Conservation (phyloP, 2,888 invertebrate species). For the Drosophila nr. medialis region DNA sequence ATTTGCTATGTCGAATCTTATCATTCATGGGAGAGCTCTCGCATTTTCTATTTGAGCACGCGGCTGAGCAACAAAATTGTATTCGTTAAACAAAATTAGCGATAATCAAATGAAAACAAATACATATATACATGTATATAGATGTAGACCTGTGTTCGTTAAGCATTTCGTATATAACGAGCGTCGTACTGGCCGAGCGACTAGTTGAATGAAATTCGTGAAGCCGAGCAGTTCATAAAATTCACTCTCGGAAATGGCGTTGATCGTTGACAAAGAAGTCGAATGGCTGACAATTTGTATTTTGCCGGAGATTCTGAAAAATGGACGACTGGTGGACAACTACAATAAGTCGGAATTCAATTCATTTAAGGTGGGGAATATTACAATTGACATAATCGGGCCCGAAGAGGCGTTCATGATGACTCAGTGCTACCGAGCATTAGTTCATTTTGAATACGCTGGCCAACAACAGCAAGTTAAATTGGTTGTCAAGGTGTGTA, state of each 20-base stretch:
- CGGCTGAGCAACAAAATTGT: not conserved
- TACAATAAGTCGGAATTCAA: conserved; percentile 27
- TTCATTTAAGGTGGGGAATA: conserved; percentile 54
- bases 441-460: conserved; percentile 60
- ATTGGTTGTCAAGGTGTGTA: conserved; percentile 78
- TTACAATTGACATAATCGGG: conserved; percentile 67
- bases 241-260: conserved; percentile 30
- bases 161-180: conserved; percentile 10
- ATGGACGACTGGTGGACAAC: conserved; percentile 50
- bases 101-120: conserved; percentile 9
- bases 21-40: conserved; percentile 4
- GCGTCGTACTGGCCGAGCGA: not conserved
- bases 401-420: conserved; percentile 80
- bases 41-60: not conserved
- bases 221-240: conserved; percentile 19
- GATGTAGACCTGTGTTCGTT: conserved; percentile 5
- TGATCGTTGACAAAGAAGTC: conserved; percentile 53
- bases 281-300: conserved; percentile 62
- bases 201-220: conserved; percentile 24
- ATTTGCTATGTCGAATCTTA: conserved; percentile 11
- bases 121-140: not conserved
- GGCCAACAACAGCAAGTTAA: conserved; percentile 38
- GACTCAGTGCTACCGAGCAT: conserved; percentile 77
- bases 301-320: conserved; percentile 63
- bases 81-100: conserved; percentile 1